Evolutionary conservation across 1,140 invertebrate species (phyloP).

Genomic region (Melitaea cinxia): DNA sequence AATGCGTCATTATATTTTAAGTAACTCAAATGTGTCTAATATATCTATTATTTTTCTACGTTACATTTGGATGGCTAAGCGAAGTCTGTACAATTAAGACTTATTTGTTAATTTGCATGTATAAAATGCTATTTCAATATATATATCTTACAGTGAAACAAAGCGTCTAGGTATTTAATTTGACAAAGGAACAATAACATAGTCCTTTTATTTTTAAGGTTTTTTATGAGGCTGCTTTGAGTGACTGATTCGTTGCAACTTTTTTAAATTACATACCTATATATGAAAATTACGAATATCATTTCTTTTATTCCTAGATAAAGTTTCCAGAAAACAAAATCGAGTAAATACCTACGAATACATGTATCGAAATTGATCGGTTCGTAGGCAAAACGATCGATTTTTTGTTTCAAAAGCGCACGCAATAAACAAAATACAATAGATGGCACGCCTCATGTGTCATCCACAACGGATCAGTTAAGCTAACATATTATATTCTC

Average conservation of each 20-base stretch:
- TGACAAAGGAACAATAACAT: constrained; percentile 30
- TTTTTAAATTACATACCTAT: too few relatives aligned
- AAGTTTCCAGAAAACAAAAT: too few relatives aligned
- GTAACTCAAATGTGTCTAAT: constrained; percentile 49
- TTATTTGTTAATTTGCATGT: constrained; percentile 29
- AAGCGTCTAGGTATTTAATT: constrained; percentile 25
- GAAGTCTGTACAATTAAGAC: constrained; percentile 37
- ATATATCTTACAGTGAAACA: constrained; percentile 24
- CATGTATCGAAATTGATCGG: too few relatives aligned
- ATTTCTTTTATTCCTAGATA: not conserved
- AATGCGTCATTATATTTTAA: constrained; percentile 52
- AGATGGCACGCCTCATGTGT: too few relatives aligned
- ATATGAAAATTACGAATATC: not conserved
- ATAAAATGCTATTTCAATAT: constrained; percentile 32
- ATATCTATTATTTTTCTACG: constrained; percentile 38
- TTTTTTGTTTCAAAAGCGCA: too few relatives aligned
- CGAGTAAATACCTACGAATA: too few relatives aligned
- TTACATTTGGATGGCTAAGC: constrained; percentile 54
- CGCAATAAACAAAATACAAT: too few relatives aligned
- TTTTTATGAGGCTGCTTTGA: constrained; percentile 3
- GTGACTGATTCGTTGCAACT: too few relatives aligned
- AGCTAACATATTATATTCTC: too few relatives aligned
- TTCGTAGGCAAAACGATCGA: too few relatives aligned
- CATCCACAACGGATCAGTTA: too few relatives aligned
- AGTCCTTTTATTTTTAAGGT: constrained; percentile 9